phyloP scores from a whole-genome alignment of 2,888 invertebrate species.

The Pachymerium ferrugineum region DNA sequence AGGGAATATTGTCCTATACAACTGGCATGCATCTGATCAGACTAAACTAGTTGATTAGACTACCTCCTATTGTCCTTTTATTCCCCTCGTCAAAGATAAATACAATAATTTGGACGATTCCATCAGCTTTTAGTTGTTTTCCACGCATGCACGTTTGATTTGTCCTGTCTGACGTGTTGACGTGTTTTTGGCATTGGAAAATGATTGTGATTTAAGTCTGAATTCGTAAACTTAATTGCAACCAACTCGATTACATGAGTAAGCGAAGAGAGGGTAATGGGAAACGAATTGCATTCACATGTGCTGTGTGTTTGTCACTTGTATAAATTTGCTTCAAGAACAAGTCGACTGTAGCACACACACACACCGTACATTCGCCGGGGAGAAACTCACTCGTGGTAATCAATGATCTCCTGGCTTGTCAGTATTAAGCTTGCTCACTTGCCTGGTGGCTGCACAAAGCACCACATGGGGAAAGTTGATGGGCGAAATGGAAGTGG shows the following conservation, averaged over 20 bases:
- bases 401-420: conserved; percentile 12
- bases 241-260: conserved; percentile 1
- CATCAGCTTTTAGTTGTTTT: no score
- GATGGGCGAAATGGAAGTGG: background rate
- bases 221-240: conserved; percentile 9
- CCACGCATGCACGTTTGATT: no score
- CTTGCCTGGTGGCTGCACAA: conserved; percentile 17
- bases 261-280: background rate
- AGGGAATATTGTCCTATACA: background rate
- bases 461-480: background rate
- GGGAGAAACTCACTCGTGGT: background rate
- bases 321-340: conserved; percentile 6
- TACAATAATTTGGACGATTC: no score
- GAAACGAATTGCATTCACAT: background rate
- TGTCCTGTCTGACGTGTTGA: background rate
- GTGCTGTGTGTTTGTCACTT: conserved; percentile 18
- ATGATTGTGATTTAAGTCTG: conserved; percentile 15
- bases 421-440: conserved; percentile 15
- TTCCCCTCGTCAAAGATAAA: no score
- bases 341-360: background rate
- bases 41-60: no score
- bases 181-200: conserved; percentile 12
- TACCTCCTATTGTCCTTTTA: no score
- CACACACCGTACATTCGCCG: background rate
- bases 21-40: background rate